These are phyloP conservation scores for Aphelinus certus DNA, from an alignment of 1,140 invertebrate genomes.

Conservation along the genomic window DNA sequence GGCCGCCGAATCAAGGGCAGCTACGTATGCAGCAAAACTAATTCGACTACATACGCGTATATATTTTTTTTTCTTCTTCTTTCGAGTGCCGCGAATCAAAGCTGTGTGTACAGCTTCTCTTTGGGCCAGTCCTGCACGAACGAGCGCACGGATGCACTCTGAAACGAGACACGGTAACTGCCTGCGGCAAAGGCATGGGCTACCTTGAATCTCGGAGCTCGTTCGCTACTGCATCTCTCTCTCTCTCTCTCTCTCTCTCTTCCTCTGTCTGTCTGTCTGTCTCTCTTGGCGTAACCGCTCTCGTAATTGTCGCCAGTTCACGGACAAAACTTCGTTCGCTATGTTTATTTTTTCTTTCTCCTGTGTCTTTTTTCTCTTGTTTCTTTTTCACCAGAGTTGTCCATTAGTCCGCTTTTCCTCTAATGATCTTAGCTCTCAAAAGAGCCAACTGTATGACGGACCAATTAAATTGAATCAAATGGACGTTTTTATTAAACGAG, in stretches of 20 bases:
- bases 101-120: too few species aligned
- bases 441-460: not conserved
- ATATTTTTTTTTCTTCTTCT: too few species aligned
- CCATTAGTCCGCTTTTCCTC: not conserved
- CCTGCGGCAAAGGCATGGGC: constrained; percentile 2
- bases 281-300: constrained; percentile 3
- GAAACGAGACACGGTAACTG: constrained; percentile 26
- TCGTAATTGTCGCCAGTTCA: constrained; percentile 22
- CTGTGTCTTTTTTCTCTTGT: too few species aligned
- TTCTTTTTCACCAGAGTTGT: too few species aligned
- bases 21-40: constrained; percentile 28
- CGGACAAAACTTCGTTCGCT: not conserved
- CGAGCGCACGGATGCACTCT: constrained; percentile 17
- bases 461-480: constrained; percentile 10
- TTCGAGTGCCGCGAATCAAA: too few species aligned
- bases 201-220: constrained; percentile 4
- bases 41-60: constrained; percentile 19
- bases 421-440: constrained; percentile 1
- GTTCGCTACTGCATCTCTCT: not conserved
- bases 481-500: too few species aligned
- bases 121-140: not conserved
- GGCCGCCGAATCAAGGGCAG: constrained; percentile 34
- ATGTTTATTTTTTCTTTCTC: too few species aligned
- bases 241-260: constrained; percentile 6
- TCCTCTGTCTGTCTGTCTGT: not conserved